Evolutionary conservation across 2,113 vertebrate genomes (phyloP), one percentile per base, ranked within the genome.

Genomic region (Etia nguti): DNA sequence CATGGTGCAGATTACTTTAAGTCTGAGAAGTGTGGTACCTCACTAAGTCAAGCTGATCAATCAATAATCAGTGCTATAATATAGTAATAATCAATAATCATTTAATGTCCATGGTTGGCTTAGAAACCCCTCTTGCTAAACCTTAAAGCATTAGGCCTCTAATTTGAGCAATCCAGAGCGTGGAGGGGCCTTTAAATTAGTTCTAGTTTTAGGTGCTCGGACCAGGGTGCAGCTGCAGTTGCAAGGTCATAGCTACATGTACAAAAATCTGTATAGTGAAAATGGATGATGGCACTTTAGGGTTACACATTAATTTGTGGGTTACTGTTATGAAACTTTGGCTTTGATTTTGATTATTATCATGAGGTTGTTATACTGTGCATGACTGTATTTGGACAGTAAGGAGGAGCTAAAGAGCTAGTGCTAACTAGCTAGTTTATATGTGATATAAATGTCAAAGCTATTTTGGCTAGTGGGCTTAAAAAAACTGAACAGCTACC

Each of bases 11-110:
- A 91, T 90, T 18, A 31, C 48, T 80, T 89, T 80, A 46, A 60
- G 2, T 86, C 93, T 94, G 94, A 94, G 89, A 92, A 41, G 52
- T 94, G 92, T 92, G 91, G 79, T 41, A 65, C 75, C 48, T 50
- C 70, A 31, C 43, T 2, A 75, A 48, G 43, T 29, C 43, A 50
- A 48, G 43, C 43, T 50, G 70, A 48, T 75, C 22, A 48, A 48
- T 48, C 43, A 48, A 6, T 48, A 31, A 31, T 31, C 31, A 31
- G 31, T 31, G 6, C 31, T 31, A 31, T 31, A 31, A 31, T 31
- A 31, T 31, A 6, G 6, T 31, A 31, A n/a, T n/a, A n/a, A n/a
- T n/a, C n/a, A n/a, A n/a, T n/a, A n/a, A n/a, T n/a, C n/a, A 29
- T 50, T 48, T 31, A 75, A 29, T 75, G 43, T 8, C 5, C 22